Evolutionary conservation across 64 coral and sea anemone genomes (phyloP).

Genomic region (Porites lutea): DNA sequence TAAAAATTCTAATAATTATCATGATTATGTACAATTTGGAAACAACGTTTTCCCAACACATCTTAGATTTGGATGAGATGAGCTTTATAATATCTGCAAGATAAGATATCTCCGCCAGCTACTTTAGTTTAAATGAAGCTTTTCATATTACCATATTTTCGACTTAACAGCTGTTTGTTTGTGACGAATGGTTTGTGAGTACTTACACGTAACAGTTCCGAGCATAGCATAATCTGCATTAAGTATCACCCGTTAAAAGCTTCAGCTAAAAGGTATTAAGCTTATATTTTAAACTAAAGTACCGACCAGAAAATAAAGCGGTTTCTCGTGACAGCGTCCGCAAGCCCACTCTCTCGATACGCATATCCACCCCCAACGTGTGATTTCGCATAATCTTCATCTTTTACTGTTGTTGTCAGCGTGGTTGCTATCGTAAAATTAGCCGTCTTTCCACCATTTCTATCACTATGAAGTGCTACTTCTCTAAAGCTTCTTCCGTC

Average conservation of each 20-base stretch:
- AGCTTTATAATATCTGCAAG: no score
- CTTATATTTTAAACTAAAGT: neutral
- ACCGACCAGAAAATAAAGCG: slow-evolving; percentile 95
- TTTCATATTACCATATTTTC: no score
- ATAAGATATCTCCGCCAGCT: no score
- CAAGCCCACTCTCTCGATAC: slow-evolving; percentile 68
- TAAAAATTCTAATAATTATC: slow-evolving; percentile 31
- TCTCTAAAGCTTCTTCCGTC: slow-evolving; percentile 61
- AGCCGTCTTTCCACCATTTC: slow-evolving; percentile 33
- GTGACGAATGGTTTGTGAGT: no score
- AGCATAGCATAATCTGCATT: neutral
- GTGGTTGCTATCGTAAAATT: slow-evolving; percentile 75
- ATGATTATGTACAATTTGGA: no score
- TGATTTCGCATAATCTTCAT: slow-evolving; percentile 77
- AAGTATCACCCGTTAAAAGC: neutral
- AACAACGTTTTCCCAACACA: no score
- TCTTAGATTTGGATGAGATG: no score
- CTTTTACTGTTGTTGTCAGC: slow-evolving; percentile 75
- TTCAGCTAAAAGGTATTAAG: neutral
- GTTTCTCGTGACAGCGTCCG: slow-evolving; percentile 76
- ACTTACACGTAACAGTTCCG: no score
- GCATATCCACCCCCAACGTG: slow-evolving; percentile 85
- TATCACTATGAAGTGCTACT: slow-evolving; percentile 50
- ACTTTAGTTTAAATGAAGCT: no score
- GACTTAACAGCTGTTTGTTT: no score